A percentile compares a stretch with the other conserved stretches of the same genome.
Evolutionary conservation across 2,797 vertebrate species (phyloP).

Genomic region (Centroberyx gerrardi): DNA sequence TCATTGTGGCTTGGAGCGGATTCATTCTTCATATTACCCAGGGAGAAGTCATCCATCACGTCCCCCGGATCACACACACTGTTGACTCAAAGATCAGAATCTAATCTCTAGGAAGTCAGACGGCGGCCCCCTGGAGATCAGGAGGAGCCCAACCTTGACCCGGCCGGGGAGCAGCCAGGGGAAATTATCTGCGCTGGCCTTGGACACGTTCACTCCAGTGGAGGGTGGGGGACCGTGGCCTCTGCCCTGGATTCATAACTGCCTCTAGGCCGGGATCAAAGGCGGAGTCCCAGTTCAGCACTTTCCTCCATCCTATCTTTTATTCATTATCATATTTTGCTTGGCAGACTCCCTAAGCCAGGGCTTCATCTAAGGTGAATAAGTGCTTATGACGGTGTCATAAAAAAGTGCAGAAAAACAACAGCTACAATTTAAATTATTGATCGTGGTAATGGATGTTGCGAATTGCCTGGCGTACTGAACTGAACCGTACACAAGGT

Average conservation of each 20-base stretch:
- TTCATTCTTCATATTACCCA: slow-evolving; percentile 47
- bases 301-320: slow-evolving; percentile 74
- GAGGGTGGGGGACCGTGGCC: slow-evolving; percentile 39
- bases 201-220: slow-evolving; percentile 13
- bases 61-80: slow-evolving; percentile 53
- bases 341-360: slow-evolving; percentile 48
- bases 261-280: slow-evolving; percentile 53
- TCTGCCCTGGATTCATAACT: slow-evolving; percentile 60
- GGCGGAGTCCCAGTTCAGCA: slow-evolving; percentile 62
- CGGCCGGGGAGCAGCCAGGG: slow-evolving; percentile 32
- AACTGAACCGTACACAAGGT: slow-evolving; percentile 4
- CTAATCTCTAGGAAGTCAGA: slow-evolving; percentile 62
- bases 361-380: slow-evolving; percentile 49
- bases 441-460: slow-evolving; percentile 60
- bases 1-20: slow-evolving; percentile 29
- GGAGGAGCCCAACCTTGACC: slow-evolving; percentile 53
- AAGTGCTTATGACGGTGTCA: slow-evolving; percentile 64
- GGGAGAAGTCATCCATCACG: slow-evolving; percentile 66
- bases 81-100: slow-evolving; percentile 56
- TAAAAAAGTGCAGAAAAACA: slow-evolving; percentile 67
- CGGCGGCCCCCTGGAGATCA: slow-evolving; percentile 15
- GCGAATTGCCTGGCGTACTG: background rate
- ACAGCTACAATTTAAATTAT: slow-evolving; percentile 69
- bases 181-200: slow-evolving; percentile 53
- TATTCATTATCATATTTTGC: slow-evolving; percentile 81